Conservation (phyloP, 2,888 invertebrate species). For the Hypolimnas misippus region DNA sequence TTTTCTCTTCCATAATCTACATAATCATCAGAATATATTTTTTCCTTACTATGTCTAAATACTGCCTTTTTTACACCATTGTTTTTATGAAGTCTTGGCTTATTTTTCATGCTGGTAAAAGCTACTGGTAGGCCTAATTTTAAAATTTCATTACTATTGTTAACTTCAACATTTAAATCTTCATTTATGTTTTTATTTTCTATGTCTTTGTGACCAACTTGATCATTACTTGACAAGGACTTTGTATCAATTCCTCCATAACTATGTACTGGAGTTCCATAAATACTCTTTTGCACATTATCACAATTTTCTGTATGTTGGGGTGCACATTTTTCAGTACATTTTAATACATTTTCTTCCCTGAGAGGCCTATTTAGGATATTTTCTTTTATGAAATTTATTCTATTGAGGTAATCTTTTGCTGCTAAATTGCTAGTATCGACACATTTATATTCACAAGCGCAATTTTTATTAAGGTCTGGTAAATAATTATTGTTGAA, state of each 20-base stretch:
- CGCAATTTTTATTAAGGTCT: constrained; percentile 6
- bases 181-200: constrained; percentile 23
- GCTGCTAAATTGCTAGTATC: constrained; percentile 17
- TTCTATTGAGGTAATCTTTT: constrained; percentile 21
- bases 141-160: constrained; percentile 17
- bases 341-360: too few relatives aligned
- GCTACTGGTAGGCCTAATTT: constrained; percentile 54
- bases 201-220: background rate
- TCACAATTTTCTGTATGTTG: background rate
- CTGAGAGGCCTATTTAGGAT: background rate
- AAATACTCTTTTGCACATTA: background rate
- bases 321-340: background rate
- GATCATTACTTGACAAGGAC: background rate
- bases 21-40: background rate
- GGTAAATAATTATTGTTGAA: constrained; percentile 46
- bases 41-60: background rate
- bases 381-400: constrained; percentile 21
- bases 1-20: background rate
- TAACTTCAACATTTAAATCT: background rate
- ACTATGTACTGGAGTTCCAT: background rate
- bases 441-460: constrained; percentile 29
- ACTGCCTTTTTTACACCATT: background rate
- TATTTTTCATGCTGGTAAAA: constrained; percentile 51
- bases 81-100: constrained; percentile 10
- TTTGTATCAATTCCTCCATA: constrained; percentile 9